Evolutionary conservation across 2,888 invertebrate genomes (phyloP), one percentile per base, ranked within the genome.

Genomic region (Aethes cnicana): DNA sequence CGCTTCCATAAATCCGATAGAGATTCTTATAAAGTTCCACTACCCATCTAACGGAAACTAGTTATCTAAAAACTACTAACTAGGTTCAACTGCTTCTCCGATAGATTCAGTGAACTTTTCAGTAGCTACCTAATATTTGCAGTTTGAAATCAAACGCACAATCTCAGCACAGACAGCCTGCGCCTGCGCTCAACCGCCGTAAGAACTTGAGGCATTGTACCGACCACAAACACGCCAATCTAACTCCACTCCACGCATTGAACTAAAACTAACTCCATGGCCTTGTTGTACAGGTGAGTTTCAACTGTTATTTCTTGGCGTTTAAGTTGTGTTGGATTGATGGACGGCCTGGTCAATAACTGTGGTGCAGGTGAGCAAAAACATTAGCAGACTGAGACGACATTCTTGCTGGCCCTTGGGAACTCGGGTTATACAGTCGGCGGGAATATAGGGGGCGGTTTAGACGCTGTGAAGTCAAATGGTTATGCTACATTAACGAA

Each of bases 361-460:
- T 66, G 74, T 62, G 74, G 72, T 64, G 60, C 67, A 74, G 70
- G 70, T 68, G 66, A 63, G 81, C 85, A 88, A 88, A 88, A 88
- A 88, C 81, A 61, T 64, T 59, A 49, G 77, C 79, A 80, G 84
- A 79, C 81, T 64, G 59, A 65, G 68, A 69, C 84, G 73, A 70
- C 87, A 87, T 86, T 87, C 87, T 72, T 74, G n/a, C n/a, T n/a
- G 66, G 17, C 64, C 70, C 64, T 58, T 61, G 67, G 68, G 66
- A 68, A 71, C 69, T 73, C 63, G 57, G 53, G 65, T 72, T 77
- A 80, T 77, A 63, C 63, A 69, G 56, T 69, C 74, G 69, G 69
- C 76, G 77, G 71, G 79, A 70, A 77, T n/a, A n/a, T 74, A 64
- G 59, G 62, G 61, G 53, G 50, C 56, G 50, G 4, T 23, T 1